Percentiles rank a stretch among this genome's conserved stretches.
Evolutionary conservation across 2,797 vertebrate genomes (phyloP).

Genomic region (Myotis myotis): DNA sequence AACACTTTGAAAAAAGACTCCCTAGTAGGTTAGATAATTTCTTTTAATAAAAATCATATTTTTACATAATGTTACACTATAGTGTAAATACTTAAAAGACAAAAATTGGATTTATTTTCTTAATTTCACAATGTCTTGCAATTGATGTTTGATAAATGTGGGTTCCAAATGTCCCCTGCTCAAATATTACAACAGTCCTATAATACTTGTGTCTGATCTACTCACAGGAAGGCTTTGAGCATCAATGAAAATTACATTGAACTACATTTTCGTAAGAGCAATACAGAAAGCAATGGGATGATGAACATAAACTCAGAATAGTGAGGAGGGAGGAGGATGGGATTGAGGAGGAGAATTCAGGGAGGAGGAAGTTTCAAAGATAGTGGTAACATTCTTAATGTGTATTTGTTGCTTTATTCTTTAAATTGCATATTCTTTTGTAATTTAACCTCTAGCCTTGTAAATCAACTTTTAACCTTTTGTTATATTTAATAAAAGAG

Average conservation of each 20-base stretch:
- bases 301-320: not conserved
- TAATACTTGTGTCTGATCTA: not conserved
- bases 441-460: not conserved
- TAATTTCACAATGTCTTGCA: not conserved
- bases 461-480: not conserved
- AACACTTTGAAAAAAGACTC: not conserved
- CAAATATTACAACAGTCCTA: not conserved
- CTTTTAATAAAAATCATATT: not conserved
- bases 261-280: not conserved
- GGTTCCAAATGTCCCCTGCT: not conserved
- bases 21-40: not conserved
- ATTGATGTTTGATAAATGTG: not conserved
- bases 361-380: not conserved
- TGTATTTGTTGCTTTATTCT: not conserved
- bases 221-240: not conserved
- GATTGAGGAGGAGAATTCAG: not conserved
- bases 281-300: not conserved
- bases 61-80: not conserved
- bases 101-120: not conserved
- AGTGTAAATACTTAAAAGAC: not conserved
- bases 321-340: not conserved
- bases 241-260: not conserved
- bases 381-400: not conserved
- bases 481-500: not conserved
- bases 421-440: conserved; percentile 1